Percentiles rank a stretch among this genome's conserved stretches.
Evolutionary conservation across 1,140 invertebrate genomes (phyloP).

Genomic region (Zaprionus camerounensis): DNA sequence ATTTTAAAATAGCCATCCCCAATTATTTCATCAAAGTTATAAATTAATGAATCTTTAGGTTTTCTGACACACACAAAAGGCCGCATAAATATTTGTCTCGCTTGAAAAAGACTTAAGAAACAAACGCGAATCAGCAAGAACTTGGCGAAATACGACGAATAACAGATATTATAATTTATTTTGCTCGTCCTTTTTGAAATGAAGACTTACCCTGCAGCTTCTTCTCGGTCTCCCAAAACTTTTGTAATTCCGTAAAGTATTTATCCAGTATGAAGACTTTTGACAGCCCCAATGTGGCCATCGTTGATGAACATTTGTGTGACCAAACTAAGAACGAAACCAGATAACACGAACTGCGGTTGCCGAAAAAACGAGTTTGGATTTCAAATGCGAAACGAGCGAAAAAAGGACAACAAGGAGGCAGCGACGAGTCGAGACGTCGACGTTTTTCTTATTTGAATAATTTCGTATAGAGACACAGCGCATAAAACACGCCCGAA

Average conservation of each 20-base stretch:
- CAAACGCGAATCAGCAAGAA: slow-evolving; percentile 37
- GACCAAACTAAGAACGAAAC: slow-evolving; percentile 46
- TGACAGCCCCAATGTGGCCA: slow-evolving; percentile 94
- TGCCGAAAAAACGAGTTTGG: slow-evolving; percentile 53
- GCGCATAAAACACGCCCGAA: slow-evolving; percentile 46
- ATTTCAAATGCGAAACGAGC: slow-evolving; percentile 45
- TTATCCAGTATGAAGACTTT: slow-evolving; percentile 99
- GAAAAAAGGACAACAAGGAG: slow-evolving; percentile 45
- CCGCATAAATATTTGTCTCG: neutral
- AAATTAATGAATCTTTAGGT: neutral
- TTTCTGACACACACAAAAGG: slow-evolving; percentile 1
- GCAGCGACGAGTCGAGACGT: slow-evolving; percentile 32
- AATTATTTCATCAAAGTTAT: too few relatives aligned
- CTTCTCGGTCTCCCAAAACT: slow-evolving; percentile 98
- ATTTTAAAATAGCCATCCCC: too few relatives aligned
- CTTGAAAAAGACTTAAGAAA: slow-evolving; percentile 52
- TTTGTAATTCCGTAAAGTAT: slow-evolving; percentile 97
- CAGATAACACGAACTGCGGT: slow-evolving; percentile 36
- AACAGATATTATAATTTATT: neutral
- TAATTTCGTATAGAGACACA: slow-evolving; percentile 68
- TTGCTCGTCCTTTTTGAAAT: neutral
- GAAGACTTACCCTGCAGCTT: slow-evolving; percentile 93
- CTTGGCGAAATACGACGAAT: neutral
- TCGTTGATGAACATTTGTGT: slow-evolving; percentile 83
- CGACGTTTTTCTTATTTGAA: slow-evolving; percentile 79